These are phyloP conservation scores for Theodoxus fluviatilis DNA, from an alignment of 2,888 invertebrate species.

Conservation along the genomic window DNA sequence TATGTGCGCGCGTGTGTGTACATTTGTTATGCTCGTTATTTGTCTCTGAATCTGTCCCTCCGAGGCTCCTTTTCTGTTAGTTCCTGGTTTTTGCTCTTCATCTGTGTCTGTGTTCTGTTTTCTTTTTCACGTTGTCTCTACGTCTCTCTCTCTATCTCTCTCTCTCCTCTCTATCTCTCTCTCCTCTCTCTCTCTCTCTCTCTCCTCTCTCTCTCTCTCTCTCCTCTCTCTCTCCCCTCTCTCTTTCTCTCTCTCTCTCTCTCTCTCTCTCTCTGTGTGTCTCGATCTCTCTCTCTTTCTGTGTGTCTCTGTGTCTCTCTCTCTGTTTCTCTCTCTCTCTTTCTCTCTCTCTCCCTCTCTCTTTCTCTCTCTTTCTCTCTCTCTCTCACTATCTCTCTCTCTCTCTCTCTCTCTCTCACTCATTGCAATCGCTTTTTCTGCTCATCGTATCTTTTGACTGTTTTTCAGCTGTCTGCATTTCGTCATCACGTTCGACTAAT, in stretches of 20 bases:
- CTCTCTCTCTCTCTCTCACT: background rate
- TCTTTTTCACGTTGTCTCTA: background rate
- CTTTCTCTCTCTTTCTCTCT: background rate
- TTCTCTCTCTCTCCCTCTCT: background rate
- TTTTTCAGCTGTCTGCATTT: no score
- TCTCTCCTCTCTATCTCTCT: background rate
- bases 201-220: background rate
- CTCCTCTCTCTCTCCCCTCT: background rate
- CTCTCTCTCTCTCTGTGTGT: conserved; percentile 11
- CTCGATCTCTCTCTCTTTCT: conserved; percentile 8
- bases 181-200: background rate
- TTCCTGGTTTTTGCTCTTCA: no score
- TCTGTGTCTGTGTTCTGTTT: no score
- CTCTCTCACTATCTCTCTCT: background rate
- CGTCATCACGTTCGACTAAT: no score
- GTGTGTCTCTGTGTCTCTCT: background rate
- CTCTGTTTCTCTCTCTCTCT: background rate
- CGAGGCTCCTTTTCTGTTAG: no score
- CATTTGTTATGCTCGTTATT: no score
- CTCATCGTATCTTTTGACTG: no score
- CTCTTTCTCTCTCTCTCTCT: conserved; percentile 12
- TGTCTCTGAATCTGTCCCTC: no score
- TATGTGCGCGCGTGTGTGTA: no score
- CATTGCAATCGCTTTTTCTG: no score
- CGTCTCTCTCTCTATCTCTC: background rate